phyloP scores from a whole-genome alignment of 1,140 invertebrate genomes.

The Popillia japonica region DNA sequence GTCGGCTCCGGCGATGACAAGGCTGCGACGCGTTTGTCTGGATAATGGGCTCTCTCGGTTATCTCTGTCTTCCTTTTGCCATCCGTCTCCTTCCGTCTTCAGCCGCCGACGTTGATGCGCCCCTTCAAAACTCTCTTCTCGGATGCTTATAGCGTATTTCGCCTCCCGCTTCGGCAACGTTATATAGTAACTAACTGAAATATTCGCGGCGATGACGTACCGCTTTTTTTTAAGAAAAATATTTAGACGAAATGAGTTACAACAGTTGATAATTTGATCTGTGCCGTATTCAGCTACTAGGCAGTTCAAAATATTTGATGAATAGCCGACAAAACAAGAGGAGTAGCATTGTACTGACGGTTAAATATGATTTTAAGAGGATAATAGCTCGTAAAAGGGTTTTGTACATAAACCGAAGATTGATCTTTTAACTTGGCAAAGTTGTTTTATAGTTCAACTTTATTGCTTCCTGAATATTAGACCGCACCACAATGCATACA shows the following conservation, averaged over 20 bases:
- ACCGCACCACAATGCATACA: no score
- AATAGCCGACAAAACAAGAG: no score
- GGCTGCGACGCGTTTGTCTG: conserved; percentile 48
- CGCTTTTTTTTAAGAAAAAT: neutral
- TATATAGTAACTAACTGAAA: neutral
- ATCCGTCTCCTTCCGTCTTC: conserved; percentile 41
- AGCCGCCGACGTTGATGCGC: conserved; percentile 2
- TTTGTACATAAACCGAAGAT: no score
- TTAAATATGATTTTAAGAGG: no score
- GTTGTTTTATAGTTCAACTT: no score
- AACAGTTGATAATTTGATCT: neutral
- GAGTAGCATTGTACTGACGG: no score
- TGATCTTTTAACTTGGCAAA: no score
- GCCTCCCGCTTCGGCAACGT: conserved; percentile 14
- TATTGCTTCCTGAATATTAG: no score
- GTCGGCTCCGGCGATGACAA: conserved; percentile 47
- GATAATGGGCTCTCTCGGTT: conserved; percentile 46
- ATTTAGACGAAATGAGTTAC: neutral
- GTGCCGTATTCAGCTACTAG: no score
- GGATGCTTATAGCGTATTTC: neutral
- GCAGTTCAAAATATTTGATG: no score
- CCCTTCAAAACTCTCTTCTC: conserved; percentile 32
- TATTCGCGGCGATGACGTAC: neutral
- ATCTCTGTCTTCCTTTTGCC: conserved; percentile 40
- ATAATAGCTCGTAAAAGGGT: no score